Percentiles rank a stretch among this genome's conserved stretches.
Conservation (phyloP, 2,888 invertebrate genomes). For the Drosophila kuntzei region DNA sequence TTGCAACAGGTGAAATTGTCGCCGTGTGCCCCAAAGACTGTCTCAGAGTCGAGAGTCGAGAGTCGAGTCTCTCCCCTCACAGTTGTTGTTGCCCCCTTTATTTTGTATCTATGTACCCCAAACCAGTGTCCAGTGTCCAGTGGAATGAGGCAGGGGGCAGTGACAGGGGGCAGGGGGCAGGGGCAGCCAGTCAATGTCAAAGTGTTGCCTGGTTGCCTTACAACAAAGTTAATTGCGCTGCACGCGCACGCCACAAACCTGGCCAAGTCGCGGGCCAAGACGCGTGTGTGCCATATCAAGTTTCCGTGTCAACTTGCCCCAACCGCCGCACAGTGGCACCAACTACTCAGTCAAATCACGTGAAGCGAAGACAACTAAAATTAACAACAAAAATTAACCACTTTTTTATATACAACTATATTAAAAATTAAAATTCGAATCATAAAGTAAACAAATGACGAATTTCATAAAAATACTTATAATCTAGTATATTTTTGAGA, state of each 20-base stretch:
- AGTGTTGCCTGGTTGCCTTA: slow-evolving; percentile 75
- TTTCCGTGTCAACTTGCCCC: slow-evolving; percentile 70
- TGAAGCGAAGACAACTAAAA: not conserved
- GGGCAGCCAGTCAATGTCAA: slow-evolving; percentile 69
- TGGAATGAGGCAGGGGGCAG: slow-evolving; percentile 18
- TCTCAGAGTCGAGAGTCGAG: not conserved
- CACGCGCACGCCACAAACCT: slow-evolving; percentile 76
- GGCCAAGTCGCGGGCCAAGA: slow-evolving; percentile 50
- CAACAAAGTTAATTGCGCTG: slow-evolving; percentile 79
- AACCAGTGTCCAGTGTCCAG: slow-evolving; percentile 22
- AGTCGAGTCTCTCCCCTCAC: not conserved
- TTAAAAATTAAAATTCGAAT: too few relatives aligned
- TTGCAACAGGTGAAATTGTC: slow-evolving; percentile 84
- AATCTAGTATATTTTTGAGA: too few relatives aligned
- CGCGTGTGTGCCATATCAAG: slow-evolving; percentile 80
- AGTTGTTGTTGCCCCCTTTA: not conserved
- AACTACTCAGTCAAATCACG: not conserved
- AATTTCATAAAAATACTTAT: too few relatives aligned
- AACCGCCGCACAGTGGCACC: slow-evolving; percentile 43
- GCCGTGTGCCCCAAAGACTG: slow-evolving; percentile 66
- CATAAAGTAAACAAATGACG: too few relatives aligned
- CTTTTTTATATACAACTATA: not conserved
- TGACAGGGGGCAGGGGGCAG: not conserved
- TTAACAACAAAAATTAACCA: not conserved
- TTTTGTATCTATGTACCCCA: not conserved